Base-by-base conservation (phyloP, 1,140 invertebrate species). In the Armadillidium nasatum region DNA sequence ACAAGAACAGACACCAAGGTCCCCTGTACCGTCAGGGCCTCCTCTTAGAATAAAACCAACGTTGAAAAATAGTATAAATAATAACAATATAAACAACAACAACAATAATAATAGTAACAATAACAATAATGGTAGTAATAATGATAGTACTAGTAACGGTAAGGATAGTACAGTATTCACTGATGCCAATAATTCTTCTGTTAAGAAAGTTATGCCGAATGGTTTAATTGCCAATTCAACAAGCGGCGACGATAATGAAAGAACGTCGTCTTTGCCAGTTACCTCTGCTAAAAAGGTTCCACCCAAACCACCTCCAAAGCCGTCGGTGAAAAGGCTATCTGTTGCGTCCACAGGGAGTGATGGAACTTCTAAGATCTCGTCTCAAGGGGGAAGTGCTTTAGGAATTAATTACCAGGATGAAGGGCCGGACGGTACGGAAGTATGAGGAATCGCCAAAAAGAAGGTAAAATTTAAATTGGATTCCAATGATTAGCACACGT, bases 251-350 rank as follows among this genome's bases (percentile, higher is more conserved):
- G 54, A 13, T 13, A 11, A 7, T 69, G 72, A n/a, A n/a, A n/a
- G n/a, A n/a, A n/a, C n/a, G n/a, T n/a, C n/a, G n/a, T n/a, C n/a
- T n/a, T n/a, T 10, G 68, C 71, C 3, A 71, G 45, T 67, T 50
- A 43, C 67, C 19, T 75, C 74, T 7, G 43, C 9, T 15, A 80
- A 79, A 68, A 84, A 84, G 78, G 82, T 83, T 22, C 83, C 83
- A 10, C 83, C 83, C 9, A 82, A 82, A 46, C 83, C 83, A 3
- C 83, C 83, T 15, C 83, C 83, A 46, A 84, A 84, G 78, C 83
- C 83, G 7, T 77, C 71, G 21, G 82, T 81, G 66, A 81, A 80
- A 72, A 72, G 75, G 10, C 43, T 80, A 19, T 79, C 80, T 6
- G 74, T 79, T 11, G 69, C 79, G 7, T 80, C 79, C 21, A 74